Evolutionary conservation across 2,888 invertebrate species (phyloP).

Genomic region (Idaea biselata): DNA sequence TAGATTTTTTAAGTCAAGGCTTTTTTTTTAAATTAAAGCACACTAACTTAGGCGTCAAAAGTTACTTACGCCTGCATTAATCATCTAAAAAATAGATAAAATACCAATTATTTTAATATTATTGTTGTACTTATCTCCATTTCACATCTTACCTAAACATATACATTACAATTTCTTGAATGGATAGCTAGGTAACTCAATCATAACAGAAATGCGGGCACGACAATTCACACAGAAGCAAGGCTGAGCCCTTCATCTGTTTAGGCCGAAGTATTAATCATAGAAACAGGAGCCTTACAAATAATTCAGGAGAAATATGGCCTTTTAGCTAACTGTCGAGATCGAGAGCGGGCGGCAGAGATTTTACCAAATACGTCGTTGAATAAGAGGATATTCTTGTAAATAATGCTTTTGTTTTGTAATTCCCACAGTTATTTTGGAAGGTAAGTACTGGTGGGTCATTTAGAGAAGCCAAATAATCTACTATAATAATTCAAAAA

Average conservation of each 20-base stretch:
- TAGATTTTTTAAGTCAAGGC: too few species aligned
- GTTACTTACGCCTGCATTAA: too few species aligned
- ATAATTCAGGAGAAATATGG: constrained; percentile 17
- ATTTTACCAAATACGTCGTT: constrained; percentile 4
- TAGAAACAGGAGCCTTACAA: constrained; percentile 19
- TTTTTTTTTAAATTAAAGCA: too few species aligned
- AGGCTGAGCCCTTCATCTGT: constrained; percentile 13
- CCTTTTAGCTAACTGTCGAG: constrained; percentile 14
- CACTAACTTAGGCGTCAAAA: too few species aligned
- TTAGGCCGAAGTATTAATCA: constrained; percentile 19
- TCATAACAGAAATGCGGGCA: constrained; percentile 2
- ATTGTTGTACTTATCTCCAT: neutral
- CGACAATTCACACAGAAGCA: constrained; percentile 7
- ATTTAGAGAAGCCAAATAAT: neutral
- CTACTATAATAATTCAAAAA: neutral
- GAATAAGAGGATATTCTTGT: constrained; percentile 1
- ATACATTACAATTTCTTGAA: neutral
- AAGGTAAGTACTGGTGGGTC: neutral
- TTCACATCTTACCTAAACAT: neutral
- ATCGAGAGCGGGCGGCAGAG: constrained; percentile 8
- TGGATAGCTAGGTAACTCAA: constrained; percentile 3
- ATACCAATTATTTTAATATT: neutral
- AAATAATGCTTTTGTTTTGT: neutral
- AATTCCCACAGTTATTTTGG: neutral
- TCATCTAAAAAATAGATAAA: too few species aligned